A percentile compares a stretch with the other conserved stretches of the same genome.
phyloP scores from a whole-genome alignment of 1,140 invertebrate species.

The Arctopsyche grandis region DNA sequence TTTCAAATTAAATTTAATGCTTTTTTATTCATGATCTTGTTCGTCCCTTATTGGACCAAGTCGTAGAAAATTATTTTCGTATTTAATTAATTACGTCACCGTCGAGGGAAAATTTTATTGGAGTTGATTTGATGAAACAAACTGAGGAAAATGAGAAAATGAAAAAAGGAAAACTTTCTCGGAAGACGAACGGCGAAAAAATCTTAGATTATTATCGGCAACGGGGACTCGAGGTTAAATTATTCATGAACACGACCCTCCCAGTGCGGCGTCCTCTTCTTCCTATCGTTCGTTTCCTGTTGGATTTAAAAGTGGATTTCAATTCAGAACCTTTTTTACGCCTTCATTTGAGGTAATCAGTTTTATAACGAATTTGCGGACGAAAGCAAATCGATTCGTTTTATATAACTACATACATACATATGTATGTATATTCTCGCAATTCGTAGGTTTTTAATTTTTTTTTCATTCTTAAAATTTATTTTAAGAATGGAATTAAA shows the following conservation, averaged over 20 bases:
- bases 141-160: background rate
- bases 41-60: background rate
- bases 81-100: slow-evolving; percentile 35
- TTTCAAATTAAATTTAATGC: no score
- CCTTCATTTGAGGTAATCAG: slow-evolving; percentile 53
- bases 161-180: slow-evolving; percentile 17
- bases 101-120: slow-evolving; percentile 31
- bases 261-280: slow-evolving; percentile 24
- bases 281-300: slow-evolving; percentile 34
- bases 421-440: background rate
- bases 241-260: slow-evolving; percentile 53
- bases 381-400: slow-evolving; percentile 40
- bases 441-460: no score
- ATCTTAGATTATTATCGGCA: slow-evolving; percentile 45
- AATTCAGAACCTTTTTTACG: slow-evolving; percentile 52
- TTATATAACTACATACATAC: background rate
- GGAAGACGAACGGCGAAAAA: slow-evolving; percentile 20
- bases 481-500: no score
- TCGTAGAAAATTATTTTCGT: slow-evolving; percentile 4
- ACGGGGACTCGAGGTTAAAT: slow-evolving; percentile 40
- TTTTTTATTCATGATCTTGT: no score
- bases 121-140: slow-evolving; percentile 37
- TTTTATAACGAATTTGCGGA: slow-evolving; percentile 49
- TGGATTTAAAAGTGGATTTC: slow-evolving; percentile 50
- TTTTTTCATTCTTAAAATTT: no score